These are phyloP conservation scores for Tragelaphus scriptus DNA, from an alignment of 2,113 vertebrate species.

Conservation along the genomic window DNA sequence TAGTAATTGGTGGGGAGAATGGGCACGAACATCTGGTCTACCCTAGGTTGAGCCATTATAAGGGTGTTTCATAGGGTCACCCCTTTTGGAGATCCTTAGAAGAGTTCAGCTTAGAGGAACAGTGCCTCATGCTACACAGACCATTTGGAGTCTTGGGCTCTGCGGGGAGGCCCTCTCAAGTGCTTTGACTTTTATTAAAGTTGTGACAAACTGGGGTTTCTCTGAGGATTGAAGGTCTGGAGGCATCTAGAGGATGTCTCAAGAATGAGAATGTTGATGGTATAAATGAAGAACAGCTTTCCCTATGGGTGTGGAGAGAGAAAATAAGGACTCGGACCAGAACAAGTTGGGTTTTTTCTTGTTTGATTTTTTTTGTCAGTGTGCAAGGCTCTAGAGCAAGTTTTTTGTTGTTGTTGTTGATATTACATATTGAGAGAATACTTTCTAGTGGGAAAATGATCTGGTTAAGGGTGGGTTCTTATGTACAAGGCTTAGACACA, in stretches of 20 bases:
- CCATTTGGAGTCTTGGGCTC: neutral
- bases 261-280: neutral
- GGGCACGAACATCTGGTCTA: neutral
- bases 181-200: neutral
- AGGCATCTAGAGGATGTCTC: neutral
- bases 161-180: neutral
- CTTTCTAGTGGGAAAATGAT: neutral
- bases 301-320: neutral
- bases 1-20: neutral
- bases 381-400: neutral
- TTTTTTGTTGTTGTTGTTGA: neutral
- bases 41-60: neutral
- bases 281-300: neutral
- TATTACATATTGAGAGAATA: neutral
- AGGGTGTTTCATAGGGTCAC: neutral
- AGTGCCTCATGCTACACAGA: fast-evolving
- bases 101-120: neutral
- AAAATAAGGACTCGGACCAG: neutral
- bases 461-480: neutral
- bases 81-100: neutral
- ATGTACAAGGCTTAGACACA: too few relatives aligned
- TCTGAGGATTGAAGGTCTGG: neutral
- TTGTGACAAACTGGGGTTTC: neutral
- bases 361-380: neutral
- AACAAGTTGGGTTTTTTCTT: neutral